These are phyloP conservation scores for Elaphurus davidianus DNA, from an alignment of 2,113 vertebrate species.

Conservation along the genomic window DNA sequence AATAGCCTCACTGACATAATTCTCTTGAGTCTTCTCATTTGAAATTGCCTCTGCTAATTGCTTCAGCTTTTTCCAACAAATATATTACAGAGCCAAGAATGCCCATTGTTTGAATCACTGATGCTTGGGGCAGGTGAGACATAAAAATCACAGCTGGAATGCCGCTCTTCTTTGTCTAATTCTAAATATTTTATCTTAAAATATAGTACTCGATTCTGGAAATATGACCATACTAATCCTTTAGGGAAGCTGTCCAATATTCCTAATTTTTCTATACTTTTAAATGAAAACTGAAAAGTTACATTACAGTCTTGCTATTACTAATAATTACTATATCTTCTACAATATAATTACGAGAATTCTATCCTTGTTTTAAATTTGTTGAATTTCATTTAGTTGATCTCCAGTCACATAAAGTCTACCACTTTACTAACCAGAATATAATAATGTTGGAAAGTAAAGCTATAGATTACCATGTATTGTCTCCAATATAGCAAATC, in stretches of 20 bases:
- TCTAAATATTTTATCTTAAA: slow-evolving; percentile 16
- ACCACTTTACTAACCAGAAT: neutral
- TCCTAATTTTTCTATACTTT: neutral
- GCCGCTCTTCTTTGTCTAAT: neutral
- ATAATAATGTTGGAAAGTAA: neutral
- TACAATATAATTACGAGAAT: neutral
- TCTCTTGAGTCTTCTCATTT: slow-evolving; percentile 46
- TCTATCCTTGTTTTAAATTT: neutral
- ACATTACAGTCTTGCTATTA: neutral
- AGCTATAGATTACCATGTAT: neutral
- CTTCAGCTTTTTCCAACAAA: slow-evolving; percentile 61
- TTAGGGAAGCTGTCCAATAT: neutral
- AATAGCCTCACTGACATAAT: slow-evolving; percentile 26
- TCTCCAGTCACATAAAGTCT: neutral
- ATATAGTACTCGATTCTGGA: neutral
- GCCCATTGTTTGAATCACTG: neutral
- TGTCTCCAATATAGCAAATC: neutral
- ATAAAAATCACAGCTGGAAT: slow-evolving; percentile 47
- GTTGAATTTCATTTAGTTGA: neutral
- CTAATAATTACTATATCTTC: neutral
- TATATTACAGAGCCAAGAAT: slow-evolving; percentile 29
- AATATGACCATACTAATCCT: neutral
- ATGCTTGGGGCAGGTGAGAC: neutral
- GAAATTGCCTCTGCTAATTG: slow-evolving; percentile 55
- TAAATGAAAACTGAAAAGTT: neutral